Conservation (phyloP, 2,888 invertebrate genomes). For the Cyclophora albipunctata region DNA sequence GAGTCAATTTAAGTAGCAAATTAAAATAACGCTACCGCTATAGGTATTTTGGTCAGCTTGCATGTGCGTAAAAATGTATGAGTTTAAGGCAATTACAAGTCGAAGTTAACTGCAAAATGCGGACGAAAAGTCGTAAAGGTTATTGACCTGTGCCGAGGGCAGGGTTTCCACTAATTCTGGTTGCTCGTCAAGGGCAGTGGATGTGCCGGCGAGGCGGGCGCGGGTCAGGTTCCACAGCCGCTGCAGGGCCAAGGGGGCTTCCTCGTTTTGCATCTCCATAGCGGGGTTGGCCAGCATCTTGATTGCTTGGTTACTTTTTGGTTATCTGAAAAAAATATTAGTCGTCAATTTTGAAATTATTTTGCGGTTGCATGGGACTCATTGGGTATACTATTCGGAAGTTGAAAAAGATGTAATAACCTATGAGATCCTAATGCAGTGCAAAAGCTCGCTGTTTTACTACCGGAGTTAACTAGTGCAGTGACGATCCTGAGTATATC, state of each 20-base stretch:
- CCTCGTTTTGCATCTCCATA: constrained; percentile 76
- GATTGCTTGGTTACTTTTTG: constrained; percentile 6
- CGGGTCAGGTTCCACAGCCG: constrained; percentile 69
- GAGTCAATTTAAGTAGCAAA: too few relatives aligned
- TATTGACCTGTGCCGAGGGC: constrained; percentile 59
- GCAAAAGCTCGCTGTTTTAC: too few relatives aligned
- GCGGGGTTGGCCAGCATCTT: constrained; percentile 63
- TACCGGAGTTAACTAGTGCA: too few relatives aligned
- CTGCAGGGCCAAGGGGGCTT: constrained; percentile 66
- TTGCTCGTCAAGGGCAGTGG: constrained; percentile 56
- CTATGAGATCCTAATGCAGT: too few relatives aligned
- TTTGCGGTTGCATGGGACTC: constrained; percentile 6
- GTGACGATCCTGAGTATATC: too few relatives aligned
- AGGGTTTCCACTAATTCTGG: constrained; percentile 58
- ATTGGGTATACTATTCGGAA: too few relatives aligned
- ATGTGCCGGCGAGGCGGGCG: constrained; percentile 64
- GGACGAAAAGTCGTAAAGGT: background rate
- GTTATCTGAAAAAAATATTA: constrained; percentile 12
- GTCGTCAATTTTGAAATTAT: constrained; percentile 4
- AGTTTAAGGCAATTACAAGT: too few relatives aligned
- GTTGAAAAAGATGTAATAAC: too few relatives aligned
- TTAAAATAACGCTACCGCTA: too few relatives aligned
- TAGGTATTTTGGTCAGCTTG: too few relatives aligned
- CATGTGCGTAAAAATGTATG: too few relatives aligned
- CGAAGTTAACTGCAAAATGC: too few relatives aligned